Percentiles rank a stretch among this genome's conserved stretches.
Conservation (phyloP, 2,113 vertebrate species). For the Rhinogobius similis region DNA sequence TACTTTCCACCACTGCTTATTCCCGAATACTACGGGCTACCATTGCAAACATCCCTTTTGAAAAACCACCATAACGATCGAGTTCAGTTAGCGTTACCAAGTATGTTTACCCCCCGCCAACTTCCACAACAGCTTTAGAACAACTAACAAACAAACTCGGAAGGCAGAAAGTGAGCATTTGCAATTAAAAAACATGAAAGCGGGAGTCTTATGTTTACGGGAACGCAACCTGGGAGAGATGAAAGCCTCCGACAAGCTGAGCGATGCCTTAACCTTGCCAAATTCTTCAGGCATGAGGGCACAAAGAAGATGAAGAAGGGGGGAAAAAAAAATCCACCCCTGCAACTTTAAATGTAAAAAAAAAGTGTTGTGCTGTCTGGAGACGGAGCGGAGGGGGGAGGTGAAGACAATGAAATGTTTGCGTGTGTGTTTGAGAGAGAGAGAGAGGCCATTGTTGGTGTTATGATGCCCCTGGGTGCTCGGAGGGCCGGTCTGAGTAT, state of each 20-base stretch:
- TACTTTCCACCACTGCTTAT: too few species aligned
- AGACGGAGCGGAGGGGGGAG: constrained; percentile 28
- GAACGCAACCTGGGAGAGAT: constrained; percentile 52
- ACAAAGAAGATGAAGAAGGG: background rate
- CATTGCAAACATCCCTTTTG: background rate
- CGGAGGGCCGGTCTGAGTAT: constrained; percentile 41
- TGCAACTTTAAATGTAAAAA: constrained; percentile 16
- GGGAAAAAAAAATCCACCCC: background rate
- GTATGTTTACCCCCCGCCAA: constrained; percentile 19
- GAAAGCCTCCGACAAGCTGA: constrained; percentile 39
- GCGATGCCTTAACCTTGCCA: constrained; percentile 23
- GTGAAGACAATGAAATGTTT: too few species aligned
- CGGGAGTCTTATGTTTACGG: constrained; percentile 29
- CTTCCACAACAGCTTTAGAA: constrained; percentile 2
- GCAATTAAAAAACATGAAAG: constrained; percentile 20
- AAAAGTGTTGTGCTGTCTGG: constrained; percentile 17
- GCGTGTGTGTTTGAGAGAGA: too few species aligned
- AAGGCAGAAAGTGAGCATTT: background rate
- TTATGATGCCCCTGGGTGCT: constrained; percentile 52
- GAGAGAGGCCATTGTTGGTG: constrained; percentile 62
- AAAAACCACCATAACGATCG: background rate
- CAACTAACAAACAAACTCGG: background rate
- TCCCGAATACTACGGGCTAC: too few species aligned
- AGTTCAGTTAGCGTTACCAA: background rate
- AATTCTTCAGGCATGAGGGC: constrained; percentile 19